These are phyloP conservation scores for Euwallacea similis DNA, from an alignment of 1,140 invertebrate genomes.

Conservation along the genomic window DNA sequence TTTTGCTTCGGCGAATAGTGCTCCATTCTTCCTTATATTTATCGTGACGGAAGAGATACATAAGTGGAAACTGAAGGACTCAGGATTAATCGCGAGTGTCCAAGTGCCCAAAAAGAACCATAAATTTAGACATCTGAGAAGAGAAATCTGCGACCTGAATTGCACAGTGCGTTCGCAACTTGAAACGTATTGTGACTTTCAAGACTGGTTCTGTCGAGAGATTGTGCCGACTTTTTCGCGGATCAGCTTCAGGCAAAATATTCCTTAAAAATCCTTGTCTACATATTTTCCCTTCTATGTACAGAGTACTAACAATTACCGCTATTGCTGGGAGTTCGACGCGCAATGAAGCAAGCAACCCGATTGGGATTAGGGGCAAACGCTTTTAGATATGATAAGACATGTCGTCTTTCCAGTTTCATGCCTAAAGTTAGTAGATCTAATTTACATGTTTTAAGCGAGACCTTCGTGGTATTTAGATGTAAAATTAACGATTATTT, in stretches of 20 bases:
- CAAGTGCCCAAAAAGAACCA: slow-evolving; percentile 2
- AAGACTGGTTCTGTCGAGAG: slow-evolving; percentile 28
- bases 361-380: neutral
- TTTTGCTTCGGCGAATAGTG: too few species aligned
- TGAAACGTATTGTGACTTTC: slow-evolving; percentile 35
- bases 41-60: too few species aligned
- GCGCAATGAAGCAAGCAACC: neutral
- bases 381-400: too few species aligned
- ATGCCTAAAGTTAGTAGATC: too few species aligned
- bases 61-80: too few species aligned
- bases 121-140: slow-evolving; percentile 9
- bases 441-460: too few species aligned
- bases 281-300: neutral
- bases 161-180: slow-evolving; percentile 19
- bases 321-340: neutral
- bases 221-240: neutral
- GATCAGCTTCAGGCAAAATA: neutral
- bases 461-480: slow-evolving; percentile 5
- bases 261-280: neutral
- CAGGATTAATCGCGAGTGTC: slow-evolving; percentile 16
- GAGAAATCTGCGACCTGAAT: slow-evolving; percentile 38
- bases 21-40: too few species aligned
- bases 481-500: slow-evolving; percentile 18
- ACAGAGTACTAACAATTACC: neutral
- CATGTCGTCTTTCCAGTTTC: too few species aligned